Percentiles rank a stretch among this genome's conserved stretches.
Conservation (phyloP, 1,140 invertebrate genomes). For the Atopsyche davidsoni region DNA sequence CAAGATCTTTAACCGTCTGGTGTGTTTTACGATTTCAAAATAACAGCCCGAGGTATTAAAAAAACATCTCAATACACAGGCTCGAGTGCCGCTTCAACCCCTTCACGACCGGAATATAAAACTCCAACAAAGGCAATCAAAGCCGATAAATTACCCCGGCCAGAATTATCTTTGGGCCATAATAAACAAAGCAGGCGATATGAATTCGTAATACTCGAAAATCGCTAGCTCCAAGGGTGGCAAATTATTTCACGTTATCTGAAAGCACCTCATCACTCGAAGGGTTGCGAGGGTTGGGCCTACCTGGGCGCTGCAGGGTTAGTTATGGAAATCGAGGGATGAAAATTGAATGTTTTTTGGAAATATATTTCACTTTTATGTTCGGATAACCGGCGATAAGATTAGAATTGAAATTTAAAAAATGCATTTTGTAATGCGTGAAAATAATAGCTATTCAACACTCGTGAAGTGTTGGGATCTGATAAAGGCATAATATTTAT, state of each 20-base stretch:
- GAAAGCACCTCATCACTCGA: slow-evolving; percentile 19
- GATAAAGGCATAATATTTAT: too few species aligned
- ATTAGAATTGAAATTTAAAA: too few species aligned
- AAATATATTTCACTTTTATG: too few species aligned
- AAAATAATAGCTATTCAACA: too few species aligned
- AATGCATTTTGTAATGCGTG: too few species aligned
- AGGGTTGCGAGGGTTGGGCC: background rate
- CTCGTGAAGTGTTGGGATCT: too few species aligned
- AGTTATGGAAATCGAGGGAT: too few species aligned
- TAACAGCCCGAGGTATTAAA: background rate
- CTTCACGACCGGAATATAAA: background rate
- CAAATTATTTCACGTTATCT: slow-evolving; percentile 26
- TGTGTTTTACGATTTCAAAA: background rate
- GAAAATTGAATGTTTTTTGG: too few species aligned
- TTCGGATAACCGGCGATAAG: too few species aligned
- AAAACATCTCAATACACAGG: background rate
- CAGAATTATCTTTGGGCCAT: slow-evolving; percentile 23
- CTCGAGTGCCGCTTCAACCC: background rate
- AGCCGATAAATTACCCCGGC: slow-evolving; percentile 18
- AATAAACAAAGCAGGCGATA: slow-evolving; percentile 26
- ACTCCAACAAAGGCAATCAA: slow-evolving; percentile 18
- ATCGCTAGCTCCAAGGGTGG: slow-evolving; percentile 2
- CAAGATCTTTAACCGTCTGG: background rate
- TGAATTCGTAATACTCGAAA: slow-evolving; percentile 26
- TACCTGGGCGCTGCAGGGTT: too few species aligned